Base-by-base conservation (phyloP, 2,113 vertebrate species). In the Nerophis ophidion region DNA sequence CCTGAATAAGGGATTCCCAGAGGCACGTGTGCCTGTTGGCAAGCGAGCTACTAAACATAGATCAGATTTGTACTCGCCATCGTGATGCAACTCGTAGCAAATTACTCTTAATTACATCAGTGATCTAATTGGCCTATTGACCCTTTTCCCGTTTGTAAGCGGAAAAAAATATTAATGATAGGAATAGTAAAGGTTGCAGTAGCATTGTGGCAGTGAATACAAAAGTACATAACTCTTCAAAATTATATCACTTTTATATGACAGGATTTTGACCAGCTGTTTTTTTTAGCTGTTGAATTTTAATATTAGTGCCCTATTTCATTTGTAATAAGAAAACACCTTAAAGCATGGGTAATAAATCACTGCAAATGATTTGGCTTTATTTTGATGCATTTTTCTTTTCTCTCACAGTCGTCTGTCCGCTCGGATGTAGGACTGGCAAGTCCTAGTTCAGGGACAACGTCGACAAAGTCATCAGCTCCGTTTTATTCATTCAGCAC, bases 401-500 rank as follows among this genome's bases (percentile, higher is more conserved):
- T 34, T 86, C 0, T 87, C 74, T 90, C 90, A 34, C 79, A 98
- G 96, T 71, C 95, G 12, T 85, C 88, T 72, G 83, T 93, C 61
- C 91, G 92, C 42, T 81, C 94, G 40, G 92, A 97, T 54, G 68
- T 93, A 12, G 92, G 87, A 3, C 84, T 95, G 72, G 84, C 90
- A n/a, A 95, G 92, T 77, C 90, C 95, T 35, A 91, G 84, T 55
- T 90, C 92, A n/a, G 85, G 92, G 48, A 85, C 93, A 57, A 82
- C 91, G 26, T 89, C 94, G n/a, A 94, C 84, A 70, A 99, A 99
- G 63, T 86, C 95, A 44, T 86, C 92, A 8, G 87, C 92, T 53
- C 80, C 93, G 0, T 95, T 94, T 76, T 98, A 92, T 73, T 88
- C 95, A 60, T 97, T 95, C 73, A 92, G 91, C 19, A 84, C 88